These are phyloP conservation scores for Leptogaster cylindrica DNA, from an alignment of 2,888 invertebrate species.

Conservation along the genomic window DNA sequence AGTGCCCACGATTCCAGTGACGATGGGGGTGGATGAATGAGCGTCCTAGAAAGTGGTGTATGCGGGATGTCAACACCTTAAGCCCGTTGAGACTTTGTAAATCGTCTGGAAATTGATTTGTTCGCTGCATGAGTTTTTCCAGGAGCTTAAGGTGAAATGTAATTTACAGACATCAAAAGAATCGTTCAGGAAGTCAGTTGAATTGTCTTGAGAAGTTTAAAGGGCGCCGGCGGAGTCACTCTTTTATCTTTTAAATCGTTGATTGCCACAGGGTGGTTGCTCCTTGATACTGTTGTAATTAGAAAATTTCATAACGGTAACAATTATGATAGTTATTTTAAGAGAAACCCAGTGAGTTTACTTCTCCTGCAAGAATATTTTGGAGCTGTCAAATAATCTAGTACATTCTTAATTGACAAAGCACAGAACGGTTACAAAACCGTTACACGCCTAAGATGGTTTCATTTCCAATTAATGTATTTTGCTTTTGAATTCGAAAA, in stretches of 20 bases:
- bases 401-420: neutral
- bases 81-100: slow-evolving; percentile 43
- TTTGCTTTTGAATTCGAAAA: too few relatives aligned
- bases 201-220: slow-evolving; percentile 12
- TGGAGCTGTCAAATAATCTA: neutral
- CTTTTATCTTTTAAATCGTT: slow-evolving; percentile 28
- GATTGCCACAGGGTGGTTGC: neutral
- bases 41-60: neutral
- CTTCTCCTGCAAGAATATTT: neutral
- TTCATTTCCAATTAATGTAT: neutral
- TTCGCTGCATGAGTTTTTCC: slow-evolving; percentile 34
- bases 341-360: too few relatives aligned
- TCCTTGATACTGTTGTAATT: slow-evolving; percentile 16
- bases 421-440: neutral
- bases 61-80: slow-evolving; percentile 44
- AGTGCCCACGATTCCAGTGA: neutral
- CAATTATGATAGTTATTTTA: too few relatives aligned
- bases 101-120: slow-evolving; percentile 46
- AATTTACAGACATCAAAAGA: slow-evolving; percentile 43
- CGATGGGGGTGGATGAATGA: neutral
- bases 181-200: slow-evolving; percentile 30
- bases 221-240: slow-evolving; percentile 5
- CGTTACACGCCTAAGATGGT: too few relatives aligned
- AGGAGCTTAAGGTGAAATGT: slow-evolving; percentile 42
- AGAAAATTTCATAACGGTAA: slow-evolving; percentile 32